Conservation (phyloP, 2,888 invertebrate species). For the Chymomyza caudatula region DNA sequence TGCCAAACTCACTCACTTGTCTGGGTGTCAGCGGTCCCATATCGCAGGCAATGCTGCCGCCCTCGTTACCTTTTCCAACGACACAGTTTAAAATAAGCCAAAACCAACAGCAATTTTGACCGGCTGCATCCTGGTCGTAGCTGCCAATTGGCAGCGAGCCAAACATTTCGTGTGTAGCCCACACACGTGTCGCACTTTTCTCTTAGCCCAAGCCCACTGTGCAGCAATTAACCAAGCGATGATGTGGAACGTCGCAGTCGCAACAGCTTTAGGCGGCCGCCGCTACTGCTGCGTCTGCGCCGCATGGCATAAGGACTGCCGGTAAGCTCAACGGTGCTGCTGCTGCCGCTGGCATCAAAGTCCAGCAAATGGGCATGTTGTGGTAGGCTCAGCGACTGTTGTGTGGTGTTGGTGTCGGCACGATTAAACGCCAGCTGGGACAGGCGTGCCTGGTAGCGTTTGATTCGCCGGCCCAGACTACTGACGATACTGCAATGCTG, state of each 20-base stretch:
- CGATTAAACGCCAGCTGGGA: slow-evolving; percentile 36
- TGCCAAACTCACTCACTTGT: neutral
- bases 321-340: slow-evolving; percentile 54
- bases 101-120: neutral
- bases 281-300: slow-evolving; percentile 55
- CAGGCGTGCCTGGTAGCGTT: slow-evolving; percentile 62
- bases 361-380: neutral
- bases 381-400: too few species aligned
- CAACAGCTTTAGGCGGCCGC: slow-evolving; percentile 49
- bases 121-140: neutral
- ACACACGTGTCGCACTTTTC: neutral
- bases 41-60: neutral
- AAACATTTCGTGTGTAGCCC: neutral
- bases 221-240: slow-evolving; percentile 52
- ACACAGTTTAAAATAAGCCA: neutral
- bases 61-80: neutral
- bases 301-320: slow-evolving; percentile 42
- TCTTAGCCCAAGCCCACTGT: neutral
- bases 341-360: slow-evolving; percentile 24
- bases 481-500: slow-evolving; percentile 39
- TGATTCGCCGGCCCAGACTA: slow-evolving; percentile 67
- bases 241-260: slow-evolving; percentile 58
- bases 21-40: neutral
- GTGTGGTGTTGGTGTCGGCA: slow-evolving; percentile 4
- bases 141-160: neutral